Conservation (phyloP, 2,113 vertebrate genomes). For the Myiozetetes cayanensis region DNA sequence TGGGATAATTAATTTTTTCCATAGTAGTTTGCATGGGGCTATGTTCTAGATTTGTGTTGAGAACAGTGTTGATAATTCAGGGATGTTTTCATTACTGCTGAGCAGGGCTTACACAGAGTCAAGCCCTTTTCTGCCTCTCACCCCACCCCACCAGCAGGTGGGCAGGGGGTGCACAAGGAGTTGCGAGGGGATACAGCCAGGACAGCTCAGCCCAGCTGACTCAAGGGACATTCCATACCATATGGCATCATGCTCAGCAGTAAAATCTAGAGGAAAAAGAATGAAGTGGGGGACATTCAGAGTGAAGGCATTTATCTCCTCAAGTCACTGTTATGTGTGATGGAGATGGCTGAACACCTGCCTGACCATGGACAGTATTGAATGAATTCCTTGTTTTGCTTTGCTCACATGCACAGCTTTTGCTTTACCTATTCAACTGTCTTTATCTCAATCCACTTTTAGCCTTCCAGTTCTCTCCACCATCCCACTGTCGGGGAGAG, state of each 20-base stretch:
- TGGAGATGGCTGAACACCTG: not conserved
- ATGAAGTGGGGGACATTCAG: too few species aligned
- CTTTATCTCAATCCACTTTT: not conserved
- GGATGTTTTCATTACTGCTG: not conserved
- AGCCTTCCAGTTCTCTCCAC: not conserved
- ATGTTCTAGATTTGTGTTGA: not conserved
- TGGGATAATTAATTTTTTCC: not conserved
- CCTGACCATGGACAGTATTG: not conserved
- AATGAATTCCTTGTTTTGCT: not conserved
- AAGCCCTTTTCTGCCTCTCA: not conserved
- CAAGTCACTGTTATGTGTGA: rapidly evolving
- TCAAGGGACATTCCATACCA: not conserved
- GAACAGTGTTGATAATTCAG: not conserved
- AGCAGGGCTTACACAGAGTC: not conserved
- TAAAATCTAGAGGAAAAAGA: not conserved
- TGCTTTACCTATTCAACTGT: not conserved
- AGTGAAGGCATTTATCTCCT: not conserved
- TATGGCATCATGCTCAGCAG: not conserved
- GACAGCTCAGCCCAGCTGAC: not conserved
- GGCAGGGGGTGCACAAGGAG: not conserved
- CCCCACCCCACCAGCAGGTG: rapidly evolving
- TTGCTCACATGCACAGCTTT: not conserved
- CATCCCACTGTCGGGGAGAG: not conserved
- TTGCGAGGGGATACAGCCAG: not conserved
- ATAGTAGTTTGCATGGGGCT: not conserved